Base-by-base conservation (phyloP, 2,113 vertebrate genomes). In the Pipa parva region DNA sequence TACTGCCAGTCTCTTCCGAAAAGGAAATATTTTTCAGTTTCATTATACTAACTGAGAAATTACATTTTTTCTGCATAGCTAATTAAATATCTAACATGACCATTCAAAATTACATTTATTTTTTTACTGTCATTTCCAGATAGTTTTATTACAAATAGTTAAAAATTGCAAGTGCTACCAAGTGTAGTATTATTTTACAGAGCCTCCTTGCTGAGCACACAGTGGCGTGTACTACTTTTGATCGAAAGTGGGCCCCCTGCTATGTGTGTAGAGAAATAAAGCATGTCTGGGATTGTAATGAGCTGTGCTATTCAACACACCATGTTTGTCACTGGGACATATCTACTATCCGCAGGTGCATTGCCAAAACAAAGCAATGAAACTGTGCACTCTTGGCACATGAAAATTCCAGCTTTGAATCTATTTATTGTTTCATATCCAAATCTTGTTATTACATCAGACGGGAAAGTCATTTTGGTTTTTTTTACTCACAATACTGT, bases 391-490 rank as follows among this genome's bases (percentile, higher is more conserved):
- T 77, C 50, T 63, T 74, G 78, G 70, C 62, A 70, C 1, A 58
- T 18, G 1, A 24, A 39, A 18, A 36, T 26, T 62, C 59, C 11
- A 3, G 37, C 48, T 80, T 80, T 75, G 74, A 76, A 72, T 17
- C 22, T 49, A 2, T 9, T 13, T 8, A 20, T 25, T 67, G 36
- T 33, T 56, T 72, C 59, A 54, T 72, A 72, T 77, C 67, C 70
- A 74, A 78, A 71, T 37, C 65, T 68, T 59, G 55, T 82, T 81
- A 76, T 71, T 77, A 75, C 72, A 83, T 72, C 64, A 76, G 65
- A 73, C 69, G 79, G 81, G 75, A 81, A 81, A 80, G 75, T 73
- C 66, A 76, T 61, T 55, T 59, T 71, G 64, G 80, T 77, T 72
- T 55, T n/a, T n/a, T 68, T 60, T 59, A 63, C 29, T 77, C 74